phyloP scores from a whole-genome alignment of 2,888 invertebrate species.

The Gerris lacustris region DNA sequence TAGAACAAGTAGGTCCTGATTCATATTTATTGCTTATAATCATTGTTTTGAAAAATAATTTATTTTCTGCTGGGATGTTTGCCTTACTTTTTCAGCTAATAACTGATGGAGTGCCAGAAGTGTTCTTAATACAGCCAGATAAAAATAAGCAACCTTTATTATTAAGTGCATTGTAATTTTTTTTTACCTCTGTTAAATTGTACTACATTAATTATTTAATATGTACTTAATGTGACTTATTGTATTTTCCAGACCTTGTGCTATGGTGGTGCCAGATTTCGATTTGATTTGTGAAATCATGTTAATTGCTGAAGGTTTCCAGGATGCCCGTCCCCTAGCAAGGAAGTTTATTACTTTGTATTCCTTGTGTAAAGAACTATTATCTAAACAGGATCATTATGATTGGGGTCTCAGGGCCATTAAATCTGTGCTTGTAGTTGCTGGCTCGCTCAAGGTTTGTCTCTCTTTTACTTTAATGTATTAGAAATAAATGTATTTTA shows the following conservation, averaged over 20 bases:
- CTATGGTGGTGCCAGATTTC: conserved; percentile 95
- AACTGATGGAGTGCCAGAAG: no score
- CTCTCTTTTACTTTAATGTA: not conserved
- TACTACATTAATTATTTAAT: no score
- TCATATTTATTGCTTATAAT: no score
- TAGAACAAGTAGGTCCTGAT: no score
- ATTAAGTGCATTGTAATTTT: no score
- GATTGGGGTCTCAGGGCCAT: conserved; percentile 94
- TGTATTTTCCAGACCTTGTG: conserved; percentile 60
- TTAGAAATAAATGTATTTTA: not conserved
- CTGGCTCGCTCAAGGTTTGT: conserved; percentile 71
- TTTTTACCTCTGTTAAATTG: no score
- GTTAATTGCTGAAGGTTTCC: conserved; percentile 90
- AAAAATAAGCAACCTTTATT: no score
- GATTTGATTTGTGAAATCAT: conserved; percentile 93
- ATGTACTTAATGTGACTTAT: not conserved
- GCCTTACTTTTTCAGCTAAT: no score
- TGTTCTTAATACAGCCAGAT: no score
- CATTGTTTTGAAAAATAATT: no score
- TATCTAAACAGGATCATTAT: conserved; percentile 92
- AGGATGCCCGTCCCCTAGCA: conserved; percentile 77
- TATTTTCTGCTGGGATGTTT: no score
- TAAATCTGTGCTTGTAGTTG: conserved; percentile 88
- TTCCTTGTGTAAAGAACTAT: conserved; percentile 73
- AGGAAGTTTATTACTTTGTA: conserved; percentile 90